phyloP scores from a whole-genome alignment of 2,888 invertebrate genomes.

The Eupithecia inturbata region DNA sequence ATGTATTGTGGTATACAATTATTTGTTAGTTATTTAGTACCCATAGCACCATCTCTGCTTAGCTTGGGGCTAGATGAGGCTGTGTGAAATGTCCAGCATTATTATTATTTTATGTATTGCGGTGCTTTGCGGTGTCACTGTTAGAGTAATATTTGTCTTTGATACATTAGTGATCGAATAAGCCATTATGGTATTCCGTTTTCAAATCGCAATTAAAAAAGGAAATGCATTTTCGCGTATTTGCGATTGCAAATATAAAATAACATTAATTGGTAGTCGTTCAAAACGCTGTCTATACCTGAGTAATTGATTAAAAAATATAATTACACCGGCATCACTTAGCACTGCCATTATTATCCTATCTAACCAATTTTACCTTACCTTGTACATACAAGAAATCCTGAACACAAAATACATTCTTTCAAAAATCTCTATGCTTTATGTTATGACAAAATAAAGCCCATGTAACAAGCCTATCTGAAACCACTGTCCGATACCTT shows the following conservation, averaged over 20 bases:
- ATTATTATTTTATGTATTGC: too few relatives aligned
- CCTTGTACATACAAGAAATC: neutral
- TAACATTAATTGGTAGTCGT: too few relatives aligned
- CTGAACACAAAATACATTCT: neutral
- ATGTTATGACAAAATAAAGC: slow-evolving; percentile 11
- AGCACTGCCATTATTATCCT: neutral
- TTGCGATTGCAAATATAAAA: too few relatives aligned
- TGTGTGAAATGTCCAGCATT: too few relatives aligned
- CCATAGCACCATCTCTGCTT: too few relatives aligned
- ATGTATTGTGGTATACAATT: too few relatives aligned
- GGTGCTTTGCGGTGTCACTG: neutral
- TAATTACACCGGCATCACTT: neutral
- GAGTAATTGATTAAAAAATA: neutral
- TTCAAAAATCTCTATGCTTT: neutral
- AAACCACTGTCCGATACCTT: slow-evolving; percentile 12
- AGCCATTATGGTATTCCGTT: neutral
- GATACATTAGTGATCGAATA: neutral
- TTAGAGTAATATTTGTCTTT: neutral
- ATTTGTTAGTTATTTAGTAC: too few relatives aligned
- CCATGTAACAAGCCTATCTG: slow-evolving; percentile 11
- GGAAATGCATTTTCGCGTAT: too few relatives aligned
- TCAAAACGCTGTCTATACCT: too few relatives aligned
- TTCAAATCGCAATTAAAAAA: neutral
- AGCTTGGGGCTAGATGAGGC: too few relatives aligned
- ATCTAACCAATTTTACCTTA: neutral